These are phyloP conservation scores for Brachystomella parvula DNA, from an alignment of 1,140 invertebrate genomes.

Conservation along the genomic window DNA sequence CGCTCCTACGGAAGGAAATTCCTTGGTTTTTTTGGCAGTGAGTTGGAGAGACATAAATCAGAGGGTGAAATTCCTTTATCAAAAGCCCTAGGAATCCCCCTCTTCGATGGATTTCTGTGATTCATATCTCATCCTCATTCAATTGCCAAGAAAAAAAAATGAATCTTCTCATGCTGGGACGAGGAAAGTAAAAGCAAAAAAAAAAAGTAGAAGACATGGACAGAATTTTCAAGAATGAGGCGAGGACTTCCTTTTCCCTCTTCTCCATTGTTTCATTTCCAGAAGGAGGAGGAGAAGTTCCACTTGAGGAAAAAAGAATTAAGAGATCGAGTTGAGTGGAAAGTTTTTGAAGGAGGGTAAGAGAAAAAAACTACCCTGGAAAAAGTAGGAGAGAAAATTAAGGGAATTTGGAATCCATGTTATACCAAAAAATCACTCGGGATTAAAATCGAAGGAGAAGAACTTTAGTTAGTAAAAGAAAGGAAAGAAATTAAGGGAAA, in stretches of 20 bases:
- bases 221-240: neutral
- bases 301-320: neutral
- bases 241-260: neutral
- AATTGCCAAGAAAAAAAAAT: constrained; percentile 10
- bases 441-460: too few species aligned
- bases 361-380: constrained; percentile 1
- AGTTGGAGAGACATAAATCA: constrained; percentile 8
- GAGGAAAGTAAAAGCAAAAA: neutral
- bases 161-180: constrained; percentile 3
- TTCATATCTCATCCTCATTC: constrained; percentile 12
- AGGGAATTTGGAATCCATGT: neutral
- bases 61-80: constrained; percentile 4
- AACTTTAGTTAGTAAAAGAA: too few species aligned
- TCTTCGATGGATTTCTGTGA: constrained; percentile 6
- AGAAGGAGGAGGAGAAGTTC: neutral
- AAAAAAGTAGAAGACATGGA: neutral
- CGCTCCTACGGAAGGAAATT: too few species aligned
- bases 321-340: constrained; percentile 10
- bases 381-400: neutral
- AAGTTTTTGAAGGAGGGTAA: constrained; percentile 1
- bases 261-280: neutral
- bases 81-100: neutral
- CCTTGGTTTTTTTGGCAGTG: constrained; percentile 1
- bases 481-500: too few species aligned
- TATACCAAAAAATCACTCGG: too few species aligned